phyloP scores from a whole-genome alignment of 2,888 invertebrate genomes.

The Eupithecia inturbata region DNA sequence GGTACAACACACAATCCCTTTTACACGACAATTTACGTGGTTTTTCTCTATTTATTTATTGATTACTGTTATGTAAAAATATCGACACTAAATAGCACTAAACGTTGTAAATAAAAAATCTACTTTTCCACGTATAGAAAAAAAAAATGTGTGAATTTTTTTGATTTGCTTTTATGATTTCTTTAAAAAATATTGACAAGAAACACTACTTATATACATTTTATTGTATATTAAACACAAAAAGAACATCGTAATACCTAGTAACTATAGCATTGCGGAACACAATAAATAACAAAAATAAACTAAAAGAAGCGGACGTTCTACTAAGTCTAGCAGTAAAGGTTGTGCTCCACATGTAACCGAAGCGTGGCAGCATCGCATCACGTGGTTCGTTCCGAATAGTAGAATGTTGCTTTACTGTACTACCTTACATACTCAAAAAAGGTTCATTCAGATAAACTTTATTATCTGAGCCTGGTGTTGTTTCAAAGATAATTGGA shows the following conservation, averaged over 20 bases:
- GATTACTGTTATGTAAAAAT: too few species aligned
- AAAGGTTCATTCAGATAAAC: background rate
- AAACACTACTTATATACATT: background rate
- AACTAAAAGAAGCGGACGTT: conserved; percentile 26
- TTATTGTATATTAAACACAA: background rate
- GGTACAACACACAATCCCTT: background rate
- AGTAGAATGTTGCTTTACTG: background rate
- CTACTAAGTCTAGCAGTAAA: conserved; percentile 28
- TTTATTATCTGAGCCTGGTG: background rate
- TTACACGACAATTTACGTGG: background rate
- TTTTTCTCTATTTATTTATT: background rate
- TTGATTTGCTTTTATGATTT: background rate
- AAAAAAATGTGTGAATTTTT: too few species aligned
- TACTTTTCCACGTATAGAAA: too few species aligned
- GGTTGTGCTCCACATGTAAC: conserved; percentile 16
- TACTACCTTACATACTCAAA: background rate
- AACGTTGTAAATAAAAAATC: too few species aligned
- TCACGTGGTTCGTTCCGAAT: background rate
- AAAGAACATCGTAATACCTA: background rate
- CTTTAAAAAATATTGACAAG: background rate
- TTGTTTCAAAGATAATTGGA: background rate
- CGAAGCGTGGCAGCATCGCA: background rate
- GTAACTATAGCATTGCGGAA: conserved; percentile 12
- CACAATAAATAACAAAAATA: conserved; percentile 30
- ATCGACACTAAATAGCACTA: background rate